Evolutionary conservation across 2,888 invertebrate species (phyloP).

Genomic region (Apoderus coryli): DNA sequence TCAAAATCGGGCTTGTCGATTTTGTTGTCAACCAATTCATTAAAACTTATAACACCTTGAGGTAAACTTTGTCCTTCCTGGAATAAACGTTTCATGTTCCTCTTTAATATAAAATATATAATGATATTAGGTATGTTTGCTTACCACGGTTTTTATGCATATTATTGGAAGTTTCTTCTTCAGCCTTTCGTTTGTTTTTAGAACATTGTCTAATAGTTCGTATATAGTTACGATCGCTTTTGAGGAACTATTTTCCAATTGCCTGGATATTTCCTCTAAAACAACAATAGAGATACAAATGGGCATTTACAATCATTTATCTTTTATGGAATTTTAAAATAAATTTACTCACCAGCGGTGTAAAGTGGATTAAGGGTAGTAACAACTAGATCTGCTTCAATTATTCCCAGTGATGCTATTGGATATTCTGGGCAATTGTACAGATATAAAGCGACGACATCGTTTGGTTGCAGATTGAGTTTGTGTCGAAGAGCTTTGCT

Average conservation of each 20-base stretch:
- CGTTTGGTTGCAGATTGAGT: conserved; percentile 48
- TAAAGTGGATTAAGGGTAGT: conserved; percentile 65
- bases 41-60: conserved; percentile 41
- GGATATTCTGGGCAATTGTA: conserved; percentile 67
- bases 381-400: conserved; percentile 53
- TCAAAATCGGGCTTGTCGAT: conserved; percentile 37
- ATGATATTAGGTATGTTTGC: too few relatives aligned
- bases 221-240: conserved; percentile 47
- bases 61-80: conserved; percentile 36
- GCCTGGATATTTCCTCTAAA: conserved; percentile 57
- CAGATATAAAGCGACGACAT: conserved; percentile 53
- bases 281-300: conserved; percentile 20
- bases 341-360: conserved; percentile 31
- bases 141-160: conserved; percentile 34
- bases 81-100: too few relatives aligned
- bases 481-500: conserved; percentile 39
- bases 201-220: conserved; percentile 37
- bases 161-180: conserved; percentile 38
- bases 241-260: conserved; percentile 44
- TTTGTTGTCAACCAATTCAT: conserved; percentile 40
- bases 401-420: conserved; percentile 46
- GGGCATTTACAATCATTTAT: too few relatives aligned
- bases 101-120: conserved; percentile 2
- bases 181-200: conserved; percentile 31
- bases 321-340: too few relatives aligned